Percentiles rank a stretch among this genome's conserved stretches.
Evolutionary conservation across 2,113 vertebrate genomes (phyloP).

Genomic region (Dicentrarchus labrax): DNA sequence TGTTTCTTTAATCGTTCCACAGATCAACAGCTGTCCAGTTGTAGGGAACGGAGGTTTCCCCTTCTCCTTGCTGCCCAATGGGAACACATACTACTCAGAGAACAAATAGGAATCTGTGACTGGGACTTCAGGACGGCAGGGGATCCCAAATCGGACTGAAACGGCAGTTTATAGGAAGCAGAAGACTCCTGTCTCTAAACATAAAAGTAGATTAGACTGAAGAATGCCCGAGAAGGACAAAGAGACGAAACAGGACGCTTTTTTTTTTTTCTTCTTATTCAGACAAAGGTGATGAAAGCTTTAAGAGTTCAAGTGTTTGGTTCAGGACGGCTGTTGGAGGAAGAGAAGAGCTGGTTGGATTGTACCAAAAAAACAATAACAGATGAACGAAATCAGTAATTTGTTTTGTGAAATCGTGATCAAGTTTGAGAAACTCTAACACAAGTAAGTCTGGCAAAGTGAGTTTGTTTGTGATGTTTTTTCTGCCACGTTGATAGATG

Average conservation of each 20-base stretch:
- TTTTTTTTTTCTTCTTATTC: neutral
- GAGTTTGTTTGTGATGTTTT: neutral
- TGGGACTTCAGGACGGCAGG: constrained; percentile 41
- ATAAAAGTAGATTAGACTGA: constrained; percentile 42
- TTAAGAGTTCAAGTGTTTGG: neutral
- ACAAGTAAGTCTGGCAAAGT: neutral
- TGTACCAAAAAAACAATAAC: constrained; percentile 18
- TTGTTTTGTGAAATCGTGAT: neutral
- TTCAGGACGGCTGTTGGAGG: neutral
- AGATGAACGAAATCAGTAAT: neutral
- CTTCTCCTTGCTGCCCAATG: constrained; percentile 60
- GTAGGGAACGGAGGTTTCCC: constrained; percentile 59
- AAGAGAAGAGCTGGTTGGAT: constrained; percentile 18
- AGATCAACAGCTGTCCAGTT: constrained; percentile 75
- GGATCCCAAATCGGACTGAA: constrained; percentile 15
- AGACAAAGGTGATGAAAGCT: neutral
- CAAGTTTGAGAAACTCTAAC: neutral
- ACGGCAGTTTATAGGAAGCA: constrained; percentile 4
- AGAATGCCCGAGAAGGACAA: neutral
- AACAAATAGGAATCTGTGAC: constrained; percentile 67
- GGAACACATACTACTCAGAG: constrained; percentile 73
- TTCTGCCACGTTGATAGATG: neutral
- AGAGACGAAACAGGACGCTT: neutral
- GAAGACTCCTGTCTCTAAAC: constrained; percentile 46
- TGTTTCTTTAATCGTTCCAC: neutral